Base-by-base conservation (phyloP, 2,888 invertebrate genomes). In the Synergus gifuensis region DNA sequence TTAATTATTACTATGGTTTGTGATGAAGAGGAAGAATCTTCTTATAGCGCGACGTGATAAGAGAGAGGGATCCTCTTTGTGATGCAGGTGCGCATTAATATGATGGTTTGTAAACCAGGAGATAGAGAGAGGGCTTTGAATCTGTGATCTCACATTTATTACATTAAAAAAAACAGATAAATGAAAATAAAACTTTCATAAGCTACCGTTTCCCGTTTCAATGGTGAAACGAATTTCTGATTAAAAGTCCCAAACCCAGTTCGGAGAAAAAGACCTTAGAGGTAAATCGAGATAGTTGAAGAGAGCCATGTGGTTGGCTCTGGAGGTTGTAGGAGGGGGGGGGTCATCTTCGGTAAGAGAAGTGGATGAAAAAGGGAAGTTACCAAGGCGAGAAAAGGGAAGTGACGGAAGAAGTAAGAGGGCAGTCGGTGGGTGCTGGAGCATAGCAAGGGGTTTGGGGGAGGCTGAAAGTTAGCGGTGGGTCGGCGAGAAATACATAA, bases 401-500 rank as follows among this genome's bases (percentile, higher is more conserved):
- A 81, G 77, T 78, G 76, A 58, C 83, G 83, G 83, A 82, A 80
- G 83, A 83, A 85, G 67, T 69, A 69, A 81, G 83, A 76, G 78
- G 77, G 79, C 64, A 79, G 84, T 79, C 78, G 81, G 82, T 69
- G 83, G 83, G 85, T 76, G 79, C 78, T 78, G 66, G 60, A 79
- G 83, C 77, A 77, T 60, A 49, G 63, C 67, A 58, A 83, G 86
- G 83, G 87, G 85, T 86, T 83, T 87, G 87, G 83, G 86, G 82
- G 81, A 81, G 79, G 78, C 28, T 49, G 79, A 80, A 78, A 85
- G 86, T 86, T 84, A 79, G 83, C 78, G 80, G 81, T 84, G 85
- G 86, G 85, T 85, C 82, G 87, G 89, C 86, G 90, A 89, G 89
- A 92, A 92, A 92, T 92, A 92, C 92, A 92, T 92, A 92, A 92